Evolutionary conservation across 53 echinoderm and acorn worm genomes (phyloP), one percentile per base, ranked within the genome.

Genomic region (Temnopleurus reevesii): DNA sequence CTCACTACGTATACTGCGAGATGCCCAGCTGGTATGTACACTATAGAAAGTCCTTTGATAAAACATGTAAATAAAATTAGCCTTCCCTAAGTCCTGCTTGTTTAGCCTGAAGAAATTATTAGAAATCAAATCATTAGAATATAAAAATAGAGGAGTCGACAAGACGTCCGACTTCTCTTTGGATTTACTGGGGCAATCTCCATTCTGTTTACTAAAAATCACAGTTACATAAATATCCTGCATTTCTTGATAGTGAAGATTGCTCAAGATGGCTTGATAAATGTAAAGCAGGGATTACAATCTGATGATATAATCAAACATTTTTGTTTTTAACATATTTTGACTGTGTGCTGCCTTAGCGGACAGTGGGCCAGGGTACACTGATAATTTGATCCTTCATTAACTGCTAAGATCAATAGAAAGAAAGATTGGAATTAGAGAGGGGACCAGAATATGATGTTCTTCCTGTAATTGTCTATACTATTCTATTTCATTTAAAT

Each of bases 361-460:
- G 6, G 90, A 77, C 0, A 83, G 93, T 46, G 81, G 89, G 12
- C 90, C 95, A 10, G 91, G 95, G 8, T 92, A 96, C 53, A 92
- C 91, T 54, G 92, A 94, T n/a, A 90, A 85, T 44, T 95, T 92
- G 18, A 83, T 97, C 53, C 89, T 95, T 8, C 94, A 97, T 87
- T 90, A 89, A 81, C 90, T 95, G 53, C 86, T 97, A 55, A 89
- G 92, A 54, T 90, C 91, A 63, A 45, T 90, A 8, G 92, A 95
- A 12, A 76, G 92, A 93, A 89, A 90, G 77, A 56, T 81, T 83
- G 18, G 86, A 30, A 25, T 45, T 33, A 29, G 83, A 64, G 47
- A 82, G 82, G 41, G 38, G 81, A 18, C 28, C 58, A 49, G 87
- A 76, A 8, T 41, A 59, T 38, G 66, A 25, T 27, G 36, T 83